phyloP scores from a whole-genome alignment of 2,113 vertebrate genomes.

The Catagonus wagneri region DNA sequence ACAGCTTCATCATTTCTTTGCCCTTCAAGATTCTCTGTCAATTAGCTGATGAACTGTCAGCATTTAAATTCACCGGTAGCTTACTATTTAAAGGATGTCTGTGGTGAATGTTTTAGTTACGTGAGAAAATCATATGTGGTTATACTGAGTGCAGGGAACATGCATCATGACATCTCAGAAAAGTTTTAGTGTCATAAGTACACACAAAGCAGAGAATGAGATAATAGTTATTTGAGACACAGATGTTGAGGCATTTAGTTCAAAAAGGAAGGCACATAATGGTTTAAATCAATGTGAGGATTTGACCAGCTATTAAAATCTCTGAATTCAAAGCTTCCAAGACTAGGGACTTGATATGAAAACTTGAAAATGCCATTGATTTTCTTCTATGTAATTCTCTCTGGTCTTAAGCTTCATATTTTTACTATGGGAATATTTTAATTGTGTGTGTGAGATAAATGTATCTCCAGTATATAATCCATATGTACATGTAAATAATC shows the following conservation, averaged over 20 bases:
- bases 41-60: slow-evolving; percentile 36
- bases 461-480: not conserved
- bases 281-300: not conserved
- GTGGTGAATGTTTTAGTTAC: slow-evolving; percentile 30
- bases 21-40: slow-evolving; percentile 40
- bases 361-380: not conserved
- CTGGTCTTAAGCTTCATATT: not conserved
- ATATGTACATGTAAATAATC: not conserved
- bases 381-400: not conserved
- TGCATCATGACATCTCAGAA: not conserved
- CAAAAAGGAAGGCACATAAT: not conserved
- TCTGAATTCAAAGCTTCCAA: not conserved
- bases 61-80: slow-evolving; percentile 28
- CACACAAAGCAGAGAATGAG: not conserved
- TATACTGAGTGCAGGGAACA: not conserved
- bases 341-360: not conserved
- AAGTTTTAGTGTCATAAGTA: not conserved
- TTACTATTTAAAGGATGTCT: slow-evolving; percentile 39
- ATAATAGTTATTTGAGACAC: not conserved
- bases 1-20: slow-evolving; percentile 19
- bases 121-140: not conserved
- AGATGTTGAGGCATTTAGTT: not conserved
- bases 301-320: not conserved
- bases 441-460: not conserved
- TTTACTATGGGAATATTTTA: not conserved